Evolutionary conservation across 2,797 vertebrate species (phyloP).

Genomic region (Anabacerthia variegaticeps): DNA sequence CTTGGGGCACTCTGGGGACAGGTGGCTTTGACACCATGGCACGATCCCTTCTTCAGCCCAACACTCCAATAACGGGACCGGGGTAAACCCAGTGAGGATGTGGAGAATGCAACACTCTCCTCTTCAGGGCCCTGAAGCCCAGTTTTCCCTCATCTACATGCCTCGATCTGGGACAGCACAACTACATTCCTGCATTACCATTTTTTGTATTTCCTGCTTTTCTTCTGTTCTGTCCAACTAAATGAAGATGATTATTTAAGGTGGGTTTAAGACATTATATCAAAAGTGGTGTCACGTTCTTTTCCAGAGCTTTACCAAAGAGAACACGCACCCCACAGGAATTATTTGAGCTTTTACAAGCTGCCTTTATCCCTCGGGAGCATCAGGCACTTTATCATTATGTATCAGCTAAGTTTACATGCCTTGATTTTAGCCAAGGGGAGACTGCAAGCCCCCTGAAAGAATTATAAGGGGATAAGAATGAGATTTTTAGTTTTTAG

Average conservation of each 20-base stretch:
- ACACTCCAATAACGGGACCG: neutral
- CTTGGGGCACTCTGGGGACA: neutral
- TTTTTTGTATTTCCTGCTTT: neutral
- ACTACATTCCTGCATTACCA: neutral
- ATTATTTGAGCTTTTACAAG: neutral
- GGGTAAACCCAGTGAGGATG: neutral
- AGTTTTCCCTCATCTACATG: neutral
- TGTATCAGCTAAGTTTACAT: neutral
- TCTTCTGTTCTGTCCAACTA: neutral
- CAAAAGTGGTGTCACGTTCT: neutral
- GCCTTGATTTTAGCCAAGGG: neutral
- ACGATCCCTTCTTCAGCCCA: neutral
- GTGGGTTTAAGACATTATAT: neutral
- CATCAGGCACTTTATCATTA: neutral
- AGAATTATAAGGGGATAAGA: neutral
- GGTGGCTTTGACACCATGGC: neutral
- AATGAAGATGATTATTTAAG: neutral
- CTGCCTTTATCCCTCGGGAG: neutral
- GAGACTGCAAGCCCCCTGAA: neutral
- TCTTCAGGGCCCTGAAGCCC: neutral
- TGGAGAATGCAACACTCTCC: neutral
- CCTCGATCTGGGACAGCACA: neutral
- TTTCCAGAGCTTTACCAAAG: neutral
- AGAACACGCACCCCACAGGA: neutral
- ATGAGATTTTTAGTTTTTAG: neutral